Percentiles rank a stretch among this genome's conserved stretches.
Evolutionary conservation across 2,888 invertebrate genomes (phyloP).

Genomic region (Netelia fuscicornis): DNA sequence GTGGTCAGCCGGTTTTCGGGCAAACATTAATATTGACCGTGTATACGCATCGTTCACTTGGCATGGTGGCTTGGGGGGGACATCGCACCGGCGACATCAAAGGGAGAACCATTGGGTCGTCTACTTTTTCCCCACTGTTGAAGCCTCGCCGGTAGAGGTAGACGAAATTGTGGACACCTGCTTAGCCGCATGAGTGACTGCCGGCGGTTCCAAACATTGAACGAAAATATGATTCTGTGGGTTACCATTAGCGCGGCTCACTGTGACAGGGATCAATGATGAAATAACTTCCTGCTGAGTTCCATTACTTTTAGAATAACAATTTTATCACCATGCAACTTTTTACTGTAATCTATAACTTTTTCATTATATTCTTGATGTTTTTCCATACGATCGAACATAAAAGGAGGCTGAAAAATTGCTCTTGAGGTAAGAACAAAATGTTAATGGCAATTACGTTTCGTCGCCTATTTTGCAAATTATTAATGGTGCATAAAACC

Average conservation of each 20-base stretch:
- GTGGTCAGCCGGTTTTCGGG: constrained; percentile 40
- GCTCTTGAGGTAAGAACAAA: constrained; percentile 22
- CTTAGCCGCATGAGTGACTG: constrained; percentile 60
- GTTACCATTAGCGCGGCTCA: constrained; percentile 51
- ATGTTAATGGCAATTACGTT: constrained; percentile 43
- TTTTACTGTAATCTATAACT: neutral
- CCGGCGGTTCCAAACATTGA: constrained; percentile 55
- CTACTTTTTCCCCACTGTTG: neutral
- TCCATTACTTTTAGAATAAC: neutral
- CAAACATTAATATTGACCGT: constrained; percentile 58
- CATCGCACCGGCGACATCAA: constrained; percentile 60
- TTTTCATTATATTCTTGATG: neutral
- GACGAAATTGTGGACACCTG: constrained; percentile 50
- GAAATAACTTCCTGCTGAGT: constrained; percentile 29
- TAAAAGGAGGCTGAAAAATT: neutral
- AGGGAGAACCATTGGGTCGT: constrained; percentile 38
- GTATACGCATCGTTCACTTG: constrained; percentile 31
- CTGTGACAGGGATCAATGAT: constrained; percentile 49
- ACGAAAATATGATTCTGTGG: constrained; percentile 60
- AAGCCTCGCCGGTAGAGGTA: constrained; percentile 2
- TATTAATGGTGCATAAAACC: constrained; percentile 75
- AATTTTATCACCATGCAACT: neutral
- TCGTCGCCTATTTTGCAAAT: constrained; percentile 76
- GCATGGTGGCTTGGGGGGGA: constrained; percentile 21
- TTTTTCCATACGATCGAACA: neutral